Percentiles rank a stretch among this genome's conserved stretches.
Conservation (phyloP, 2,797 vertebrate genomes). For the Pitangus sulphuratus region DNA sequence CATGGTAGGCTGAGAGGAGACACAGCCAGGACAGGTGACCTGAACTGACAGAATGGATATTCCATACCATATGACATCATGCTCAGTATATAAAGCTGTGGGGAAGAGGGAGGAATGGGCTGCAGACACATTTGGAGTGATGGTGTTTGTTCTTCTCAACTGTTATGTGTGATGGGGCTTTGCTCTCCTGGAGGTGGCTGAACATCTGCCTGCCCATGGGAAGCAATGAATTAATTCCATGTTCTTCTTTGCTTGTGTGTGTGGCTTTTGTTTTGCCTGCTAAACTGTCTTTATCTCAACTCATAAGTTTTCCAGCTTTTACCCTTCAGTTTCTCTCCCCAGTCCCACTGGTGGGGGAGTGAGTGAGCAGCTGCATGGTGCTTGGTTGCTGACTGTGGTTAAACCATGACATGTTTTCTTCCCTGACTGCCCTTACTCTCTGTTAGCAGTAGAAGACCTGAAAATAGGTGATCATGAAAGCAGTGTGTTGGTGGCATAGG, state of each 20-base stretch:
- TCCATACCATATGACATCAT: not conserved
- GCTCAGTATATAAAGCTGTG: not conserved
- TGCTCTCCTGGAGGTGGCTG: not conserved
- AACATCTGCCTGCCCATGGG: not conserved
- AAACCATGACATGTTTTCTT: not conserved
- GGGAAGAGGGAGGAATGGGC: not conserved
- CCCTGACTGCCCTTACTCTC: not conserved
- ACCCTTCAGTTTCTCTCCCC: not conserved
- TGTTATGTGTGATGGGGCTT: not conserved
- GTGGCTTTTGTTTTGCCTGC: not conserved
- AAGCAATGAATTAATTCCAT: not conserved
- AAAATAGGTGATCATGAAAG: not conserved
- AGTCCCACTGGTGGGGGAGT: not conserved
- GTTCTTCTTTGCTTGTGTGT: not conserved
- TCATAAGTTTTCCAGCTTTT: not conserved
- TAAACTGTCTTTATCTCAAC: not conserved
- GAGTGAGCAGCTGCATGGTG: not conserved
- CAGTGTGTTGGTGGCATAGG: not conserved
- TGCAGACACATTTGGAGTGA: not conserved
- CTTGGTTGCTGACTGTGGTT: not conserved
- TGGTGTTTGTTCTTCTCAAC: not conserved
- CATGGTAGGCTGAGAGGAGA: not conserved
- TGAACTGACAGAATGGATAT: not conserved
- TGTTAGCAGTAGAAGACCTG: not conserved
- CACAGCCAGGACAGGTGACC: not conserved